Evolutionary conservation across 1,140 invertebrate species (phyloP).

Genomic region (Drosophila malerkotliana): DNA sequence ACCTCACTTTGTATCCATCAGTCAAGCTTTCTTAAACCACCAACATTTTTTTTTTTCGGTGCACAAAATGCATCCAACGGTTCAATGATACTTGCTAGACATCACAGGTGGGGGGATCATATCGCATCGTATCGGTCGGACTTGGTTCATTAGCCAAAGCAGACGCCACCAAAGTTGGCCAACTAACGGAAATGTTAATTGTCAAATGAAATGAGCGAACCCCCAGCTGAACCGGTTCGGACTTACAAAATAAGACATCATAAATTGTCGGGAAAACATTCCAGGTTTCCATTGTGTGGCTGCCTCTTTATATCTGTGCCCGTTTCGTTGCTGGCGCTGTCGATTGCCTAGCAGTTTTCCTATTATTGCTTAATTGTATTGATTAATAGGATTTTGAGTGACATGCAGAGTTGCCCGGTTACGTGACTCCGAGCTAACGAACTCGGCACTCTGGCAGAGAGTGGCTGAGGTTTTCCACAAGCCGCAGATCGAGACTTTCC

Average conservation of each 20-base stretch:
- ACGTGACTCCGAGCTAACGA: constrained; percentile 73
- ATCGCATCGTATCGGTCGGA: constrained; percentile 15
- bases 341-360: constrained; percentile 75
- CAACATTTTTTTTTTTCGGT: neutral
- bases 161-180: constrained; percentile 80
- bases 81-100: constrained; percentile 57
- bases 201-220: constrained; percentile 70
- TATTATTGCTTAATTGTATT: constrained; percentile 80
- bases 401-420: constrained; percentile 67
- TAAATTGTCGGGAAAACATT: constrained; percentile 74
- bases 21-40: neutral
- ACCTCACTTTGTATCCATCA: neutral
- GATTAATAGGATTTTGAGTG: constrained; percentile 80
- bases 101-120: constrained; percentile 24
- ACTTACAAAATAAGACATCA: constrained; percentile 80
- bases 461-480: constrained; percentile 19
- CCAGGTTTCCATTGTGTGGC: constrained; percentile 58
- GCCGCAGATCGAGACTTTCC: constrained; percentile 18
- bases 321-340: constrained; percentile 19
- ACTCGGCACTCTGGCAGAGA: constrained; percentile 35
- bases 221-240: constrained; percentile 53
- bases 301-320: constrained; percentile 6
- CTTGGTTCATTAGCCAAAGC: constrained; percentile 77
- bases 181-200: constrained; percentile 82
- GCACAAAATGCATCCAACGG: constrained; percentile 11